Evolutionary conservation across 1,140 invertebrate genomes (phyloP), one percentile per base, ranked within the genome.

Genomic region (Bombus consobrinus): DNA sequence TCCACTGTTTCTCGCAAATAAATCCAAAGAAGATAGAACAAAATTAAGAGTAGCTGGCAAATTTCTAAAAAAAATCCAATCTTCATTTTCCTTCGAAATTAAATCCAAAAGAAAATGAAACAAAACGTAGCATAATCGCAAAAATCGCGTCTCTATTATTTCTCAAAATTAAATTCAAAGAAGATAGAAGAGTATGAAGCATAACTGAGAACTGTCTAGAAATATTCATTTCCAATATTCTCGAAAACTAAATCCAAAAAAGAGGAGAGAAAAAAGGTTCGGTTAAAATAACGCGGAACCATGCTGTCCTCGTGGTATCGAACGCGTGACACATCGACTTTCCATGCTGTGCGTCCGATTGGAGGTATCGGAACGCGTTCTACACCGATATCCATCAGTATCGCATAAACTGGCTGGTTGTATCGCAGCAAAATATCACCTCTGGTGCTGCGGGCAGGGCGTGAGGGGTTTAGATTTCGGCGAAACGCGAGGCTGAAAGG

Each of bases 391-490:
- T 83, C 81, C 75, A 75, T 89, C 84, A 78, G 74, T 22, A 64
- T 71, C 78, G 74, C 59, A 28, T 78, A 47, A 47, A 53, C 81
- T 74, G 86, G 90, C 87, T 13, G 41, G 88, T 89, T 89, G 88
- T 86, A 87, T 88, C 85, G 68, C 71, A 73, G 76, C 75, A 83
- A 92, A 92, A 92, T 92, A 92, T 92, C 89, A 88, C 86, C 81
- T 43, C 32, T 32, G n/a, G n/a, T 66, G 6, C 62, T 32, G n/a
- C 72, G 81, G 88, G 41, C 41, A 47, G 72, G 79, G 80, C 37
- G 43, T 37, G 90, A 84, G 80, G 88, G 88, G 89, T 89, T 93
- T 92, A 93, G 92, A 93, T 93, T 93, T 91, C 83, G 92, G 78
- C 88, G 43, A 89, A 88, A 88, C 87, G 91, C 85, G 86, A 88